Evolutionary conservation across 2,888 invertebrate genomes (phyloP), one percentile per base, ranked within the genome.

Genomic region (Chrysolina haemoptera): DNA sequence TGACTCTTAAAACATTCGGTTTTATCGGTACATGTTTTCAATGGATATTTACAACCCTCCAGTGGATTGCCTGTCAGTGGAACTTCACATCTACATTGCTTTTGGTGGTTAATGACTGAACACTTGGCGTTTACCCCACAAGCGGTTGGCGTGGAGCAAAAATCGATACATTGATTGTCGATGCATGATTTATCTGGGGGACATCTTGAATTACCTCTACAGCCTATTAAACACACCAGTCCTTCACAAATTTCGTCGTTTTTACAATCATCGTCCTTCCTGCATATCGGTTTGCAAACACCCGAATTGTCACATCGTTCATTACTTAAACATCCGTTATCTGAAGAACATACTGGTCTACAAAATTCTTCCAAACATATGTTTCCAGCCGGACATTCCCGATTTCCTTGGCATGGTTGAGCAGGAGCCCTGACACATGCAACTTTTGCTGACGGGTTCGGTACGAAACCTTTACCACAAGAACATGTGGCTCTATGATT

Each of bases 161-260:
- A 91, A 89, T 96, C 90, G 50, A 90, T 87, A 86, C 97, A 97
- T 85, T 95, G 93, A 79, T 94, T 95, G 80, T 93, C 91, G 75
- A 93, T 87, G 83, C 97, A 97, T n/a, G 93, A 90, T 77, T 92
- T 90, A 80, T 92, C 90, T 68, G 90, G 89, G 0, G 93, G 91
- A 84, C 97, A 97, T 65, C 95, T 94, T 3, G 91, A 90, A 86
- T 96, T 92, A 10, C 94, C 92, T 83, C 96, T 92, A 85, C 97
- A 97, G 62, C 97, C 97, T 53, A 91, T 90, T 11, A 91, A 88
- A 85, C 97, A 97, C 72, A 93, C 91, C 40, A 96, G 89, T 35
- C 94, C 94, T 84, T 95, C 93, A 83, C 97, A 97, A 68, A 97
- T 93, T 88, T 97, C 96, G 48, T 95, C 96, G 80, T 93, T 94